phyloP scores from a whole-genome alignment of 2,113 vertebrate species.

The Cacatua alba region DNA sequence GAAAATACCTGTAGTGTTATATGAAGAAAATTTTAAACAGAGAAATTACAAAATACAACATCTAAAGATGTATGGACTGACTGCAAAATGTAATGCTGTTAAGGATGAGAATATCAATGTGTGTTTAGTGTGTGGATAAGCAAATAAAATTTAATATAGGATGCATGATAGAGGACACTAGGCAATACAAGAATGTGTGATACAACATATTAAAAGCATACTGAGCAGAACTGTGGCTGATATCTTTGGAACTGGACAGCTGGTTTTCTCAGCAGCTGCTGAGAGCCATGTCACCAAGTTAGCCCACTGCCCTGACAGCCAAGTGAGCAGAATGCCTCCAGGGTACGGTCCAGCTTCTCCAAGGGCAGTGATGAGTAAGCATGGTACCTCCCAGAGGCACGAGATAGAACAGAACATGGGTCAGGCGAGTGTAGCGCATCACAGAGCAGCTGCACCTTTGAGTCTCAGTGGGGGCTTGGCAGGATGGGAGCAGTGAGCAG shows the following conservation, averaged over 20 bases:
- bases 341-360: not conserved
- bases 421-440: not conserved
- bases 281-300: not conserved
- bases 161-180: not conserved
- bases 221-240: not conserved
- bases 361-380: fast-evolving
- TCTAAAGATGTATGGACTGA: not conserved
- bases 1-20: not conserved
- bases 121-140: not conserved
- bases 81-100: not conserved
- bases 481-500: not conserved
- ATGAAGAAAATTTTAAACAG: not conserved
- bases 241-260: not conserved
- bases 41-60: not conserved
- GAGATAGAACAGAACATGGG: not conserved
- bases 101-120: not conserved
- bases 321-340: not conserved
- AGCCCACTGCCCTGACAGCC: not conserved
- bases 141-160: not conserved
- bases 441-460: not conserved
- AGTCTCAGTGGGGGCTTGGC: not conserved
- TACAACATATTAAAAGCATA: not conserved
- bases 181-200: not conserved
- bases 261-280: not conserved
- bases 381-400: fast-evolving